Evolutionary conservation across 30 jellyfish, hydroid and myxozoan species (phyloP).

Genomic region (Hydra vulgaris): DNA sequence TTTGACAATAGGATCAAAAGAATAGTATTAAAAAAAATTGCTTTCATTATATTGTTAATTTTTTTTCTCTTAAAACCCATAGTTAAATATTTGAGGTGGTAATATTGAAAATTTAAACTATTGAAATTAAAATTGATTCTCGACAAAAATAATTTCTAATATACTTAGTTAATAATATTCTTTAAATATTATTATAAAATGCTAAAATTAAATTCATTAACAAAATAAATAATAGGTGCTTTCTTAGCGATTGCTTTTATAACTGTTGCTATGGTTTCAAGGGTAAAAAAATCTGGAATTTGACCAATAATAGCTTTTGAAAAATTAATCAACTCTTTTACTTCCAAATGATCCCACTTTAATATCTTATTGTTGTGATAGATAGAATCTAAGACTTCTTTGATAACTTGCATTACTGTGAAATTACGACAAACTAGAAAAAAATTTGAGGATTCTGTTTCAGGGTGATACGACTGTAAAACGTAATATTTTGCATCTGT

Average conservation of each 20-base stretch:
- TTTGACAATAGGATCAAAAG: neutral
- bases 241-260: constrained; percentile 1
- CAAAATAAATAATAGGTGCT: neutral
- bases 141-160: neutral
- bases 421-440: neutral
- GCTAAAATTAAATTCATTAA: neutral
- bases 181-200: neutral
- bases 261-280: neutral
- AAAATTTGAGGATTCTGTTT: constrained; percentile 6
- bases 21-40: neutral
- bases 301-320: neutral
- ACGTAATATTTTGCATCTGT: constrained; percentile 13
- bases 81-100: neutral
- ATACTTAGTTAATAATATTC: neutral
- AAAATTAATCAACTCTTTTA: neutral
- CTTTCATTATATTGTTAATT: too few species aligned
- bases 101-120: neutral
- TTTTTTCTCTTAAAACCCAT: neutral
- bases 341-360: constrained; percentile 1
- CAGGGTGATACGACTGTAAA: constrained; percentile 19
- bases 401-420: neutral
- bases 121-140: neutral
- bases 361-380: neutral
- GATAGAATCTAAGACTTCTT: constrained; percentile 5
- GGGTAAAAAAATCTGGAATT: constrained; percentile 4